These are phyloP conservation scores for Amphipoea oculea DNA, from an alignment of 2,888 invertebrate genomes.

Conservation along the genomic window DNA sequence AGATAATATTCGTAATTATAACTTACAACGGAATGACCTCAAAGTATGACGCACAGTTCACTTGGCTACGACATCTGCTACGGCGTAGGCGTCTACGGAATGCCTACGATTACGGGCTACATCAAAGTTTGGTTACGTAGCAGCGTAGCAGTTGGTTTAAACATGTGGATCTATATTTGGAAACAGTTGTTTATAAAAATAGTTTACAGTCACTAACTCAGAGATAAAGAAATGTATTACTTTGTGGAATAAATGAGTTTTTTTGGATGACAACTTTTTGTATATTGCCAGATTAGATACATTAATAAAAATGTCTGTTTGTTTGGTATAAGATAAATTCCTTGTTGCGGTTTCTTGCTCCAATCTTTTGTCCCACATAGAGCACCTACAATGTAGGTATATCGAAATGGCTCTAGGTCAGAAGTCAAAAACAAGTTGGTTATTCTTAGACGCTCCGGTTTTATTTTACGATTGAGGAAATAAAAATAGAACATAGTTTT, in stretches of 20 bases:
- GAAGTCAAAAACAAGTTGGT: background rate
- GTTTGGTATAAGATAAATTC: background rate
- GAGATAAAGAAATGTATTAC: conserved; percentile 13
- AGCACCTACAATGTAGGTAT: background rate
- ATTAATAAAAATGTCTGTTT: background rate
- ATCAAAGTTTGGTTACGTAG: conserved; percentile 49
- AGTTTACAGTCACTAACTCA: conserved; percentile 29
- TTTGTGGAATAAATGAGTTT: background rate
- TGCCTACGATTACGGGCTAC: conserved; percentile 53
- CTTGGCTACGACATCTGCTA: conserved; percentile 62
- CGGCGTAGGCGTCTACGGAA: conserved; percentile 67
- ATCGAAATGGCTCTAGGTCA: background rate
- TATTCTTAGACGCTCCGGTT: background rate
- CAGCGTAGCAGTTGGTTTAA: conserved; percentile 52
- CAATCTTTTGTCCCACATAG: too few species aligned
- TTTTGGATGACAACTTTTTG: background rate
- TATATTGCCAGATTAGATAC: background rate
- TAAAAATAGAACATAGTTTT: conserved; percentile 6
- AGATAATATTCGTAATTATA: background rate
- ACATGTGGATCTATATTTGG: conserved; percentile 37
- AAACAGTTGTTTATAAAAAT: conserved; percentile 37
- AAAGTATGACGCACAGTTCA: conserved; percentile 30
- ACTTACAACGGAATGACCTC: conserved; percentile 6
- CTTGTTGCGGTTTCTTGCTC: too few species aligned
- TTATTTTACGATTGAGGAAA: conserved; percentile 13